Evolutionary conservation across 1,140 invertebrate genomes (phyloP).

Genomic region (Gryon sp.): DNA sequence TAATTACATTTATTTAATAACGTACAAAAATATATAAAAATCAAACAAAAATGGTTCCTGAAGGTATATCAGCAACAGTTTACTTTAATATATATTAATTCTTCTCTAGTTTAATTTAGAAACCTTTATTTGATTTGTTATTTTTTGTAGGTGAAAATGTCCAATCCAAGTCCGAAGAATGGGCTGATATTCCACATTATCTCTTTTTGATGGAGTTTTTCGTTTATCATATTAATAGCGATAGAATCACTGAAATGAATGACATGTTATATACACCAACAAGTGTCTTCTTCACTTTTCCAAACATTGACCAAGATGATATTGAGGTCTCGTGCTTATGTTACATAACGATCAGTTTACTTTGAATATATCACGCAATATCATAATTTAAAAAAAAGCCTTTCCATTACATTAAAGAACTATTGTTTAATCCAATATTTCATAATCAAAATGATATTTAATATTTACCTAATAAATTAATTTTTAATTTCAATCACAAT

Average conservation of each 20-base stretch:
- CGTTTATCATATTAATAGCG: slow-evolving; percentile 68
- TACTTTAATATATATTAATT: too few relatives aligned
- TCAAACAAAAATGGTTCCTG: neutral
- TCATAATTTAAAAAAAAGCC: neutral
- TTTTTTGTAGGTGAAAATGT: slow-evolving; percentile 14
- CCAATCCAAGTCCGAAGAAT: neutral
- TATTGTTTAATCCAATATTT: too few relatives aligned
- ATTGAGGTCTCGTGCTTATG: slow-evolving; percentile 42
- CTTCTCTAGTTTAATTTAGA: too few relatives aligned
- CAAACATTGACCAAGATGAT: slow-evolving; percentile 66
- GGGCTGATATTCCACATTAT: slow-evolving; percentile 58
- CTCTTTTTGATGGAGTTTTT: slow-evolving; percentile 75
- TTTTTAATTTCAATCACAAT: too few relatives aligned
- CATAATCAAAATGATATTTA: too few relatives aligned
- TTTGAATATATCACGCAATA: neutral
- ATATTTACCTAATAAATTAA: too few relatives aligned
- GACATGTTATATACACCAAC: slow-evolving; percentile 74
- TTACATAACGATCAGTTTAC: neutral
- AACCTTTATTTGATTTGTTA: neutral
- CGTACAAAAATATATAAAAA: slow-evolving; percentile 11
- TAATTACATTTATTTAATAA: slow-evolving; percentile 14
- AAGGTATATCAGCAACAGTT: too few relatives aligned
- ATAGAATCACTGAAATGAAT: slow-evolving; percentile 69
- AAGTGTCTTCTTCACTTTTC: slow-evolving; percentile 68
- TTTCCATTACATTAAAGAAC: too few relatives aligned